Evolutionary conservation across 2,888 invertebrate genomes (phyloP), one percentile per base, ranked within the genome.

Genomic region (Acanthopleura granulata): DNA sequence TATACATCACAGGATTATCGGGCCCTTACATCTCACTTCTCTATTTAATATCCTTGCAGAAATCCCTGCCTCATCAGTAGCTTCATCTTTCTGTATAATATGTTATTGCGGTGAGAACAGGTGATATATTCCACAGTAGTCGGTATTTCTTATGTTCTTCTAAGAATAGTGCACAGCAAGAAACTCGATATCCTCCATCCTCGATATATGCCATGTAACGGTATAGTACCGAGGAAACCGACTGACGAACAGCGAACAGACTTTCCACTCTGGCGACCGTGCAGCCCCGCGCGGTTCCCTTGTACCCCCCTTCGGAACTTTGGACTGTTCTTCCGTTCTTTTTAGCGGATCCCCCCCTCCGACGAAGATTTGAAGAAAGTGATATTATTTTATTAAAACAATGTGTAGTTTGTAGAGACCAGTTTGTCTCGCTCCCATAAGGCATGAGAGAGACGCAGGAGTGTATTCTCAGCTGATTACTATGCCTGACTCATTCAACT

Each of bases 101-200:
- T 9, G 40, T 9, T 9, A 6, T 40, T 40, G 40, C 40, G 40
- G 40, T 40, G 40, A 40, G 9, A 9, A 40, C 40, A 40, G 9
- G 4, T 40, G 3, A 40, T 40, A 6, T 40, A 40, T 40, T 9
- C 40, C n/a, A 3, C 40, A 40, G 40, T 40, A 40, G 40, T 40
- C 40, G 40, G 9, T 9, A 40, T 40, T 40, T 40, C 40, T 40
- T 40, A 40, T 40, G 40, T 40, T n/a, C 4, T 22, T 57, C 66
- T 66, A 66, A 66, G 66, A 66, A 66, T 66, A 66, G 66, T 66
- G 66, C 1, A 66, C 29, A 66, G 66, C 18, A 22, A n/a, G 57
- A 66, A 66, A 66, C 29, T 27, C 66, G 66, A 66, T 25, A 66
- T 25, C 66, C 29, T 22, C 15, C 14, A 66, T n/a, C n/a, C n/a